Percentiles rank a stretch among this genome's conserved stretches.
These are phyloP conservation scores for Otis tarda DNA, from an alignment of 2,113 vertebrate genomes.

Conservation along the genomic window DNA sequence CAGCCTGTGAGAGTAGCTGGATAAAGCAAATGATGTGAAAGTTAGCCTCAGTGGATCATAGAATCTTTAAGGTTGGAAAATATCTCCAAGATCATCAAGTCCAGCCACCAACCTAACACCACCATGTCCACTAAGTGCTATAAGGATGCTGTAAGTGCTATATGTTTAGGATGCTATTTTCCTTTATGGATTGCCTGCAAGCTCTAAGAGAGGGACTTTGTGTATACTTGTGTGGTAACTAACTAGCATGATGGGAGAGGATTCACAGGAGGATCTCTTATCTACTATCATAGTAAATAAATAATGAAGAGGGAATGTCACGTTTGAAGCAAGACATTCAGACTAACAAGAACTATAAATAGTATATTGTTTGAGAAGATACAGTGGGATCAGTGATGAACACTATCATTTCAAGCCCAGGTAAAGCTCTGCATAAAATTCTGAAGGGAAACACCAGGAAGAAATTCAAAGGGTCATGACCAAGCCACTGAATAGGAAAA, in stretches of 20 bases:
- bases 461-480: neutral
- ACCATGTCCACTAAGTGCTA: too few relatives aligned
- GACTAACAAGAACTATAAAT: neutral
- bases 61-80: too few relatives aligned
- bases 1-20: neutral
- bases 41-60: neutral
- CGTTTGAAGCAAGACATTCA: neutral
- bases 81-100: too few relatives aligned
- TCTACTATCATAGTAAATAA: neutral
- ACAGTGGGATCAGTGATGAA: neutral
- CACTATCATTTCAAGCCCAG: neutral
- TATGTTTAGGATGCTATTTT: neutral
- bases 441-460: neutral
- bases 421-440: neutral
- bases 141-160: too few relatives aligned
- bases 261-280: neutral
- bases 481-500: neutral
- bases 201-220: neutral
- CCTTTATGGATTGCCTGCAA: neutral
- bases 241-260: neutral
- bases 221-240: neutral
- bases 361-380: neutral
- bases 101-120: too few relatives aligned
- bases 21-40: neutral
- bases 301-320: neutral